These are phyloP conservation scores for Eurosta solidaginis DNA, from an alignment of 1,140 invertebrate genomes.

Conservation along the genomic window DNA sequence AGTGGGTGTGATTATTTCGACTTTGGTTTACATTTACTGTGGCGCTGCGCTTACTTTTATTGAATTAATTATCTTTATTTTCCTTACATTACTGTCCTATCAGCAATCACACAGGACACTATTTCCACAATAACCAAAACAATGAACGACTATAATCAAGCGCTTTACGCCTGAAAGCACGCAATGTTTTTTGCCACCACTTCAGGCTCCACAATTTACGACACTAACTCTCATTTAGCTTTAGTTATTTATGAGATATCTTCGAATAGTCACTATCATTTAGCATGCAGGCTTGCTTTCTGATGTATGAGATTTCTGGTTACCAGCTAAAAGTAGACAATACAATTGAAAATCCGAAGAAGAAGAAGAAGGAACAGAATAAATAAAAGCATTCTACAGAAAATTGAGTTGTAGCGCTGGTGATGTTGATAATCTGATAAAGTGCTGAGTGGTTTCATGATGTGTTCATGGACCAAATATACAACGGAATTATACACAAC, in stretches of 20 bases:
- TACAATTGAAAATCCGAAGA: background rate
- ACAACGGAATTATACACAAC: background rate
- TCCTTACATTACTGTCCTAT: background rate
- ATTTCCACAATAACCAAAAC: conserved; percentile 34
- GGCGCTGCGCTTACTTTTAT: no score
- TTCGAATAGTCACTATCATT: background rate
- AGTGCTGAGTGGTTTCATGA: conserved; percentile 1
- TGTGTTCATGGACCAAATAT: background rate
- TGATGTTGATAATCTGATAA: conserved; percentile 23
- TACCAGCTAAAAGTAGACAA: background rate
- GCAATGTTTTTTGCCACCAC: background rate
- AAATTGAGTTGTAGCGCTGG: conserved; percentile 16
- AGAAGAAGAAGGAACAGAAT: background rate
- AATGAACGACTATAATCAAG: conserved; percentile 57
- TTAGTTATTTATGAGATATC: background rate
- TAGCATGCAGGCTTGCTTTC: background rate
- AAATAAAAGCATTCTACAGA: background rate
- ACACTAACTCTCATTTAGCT: background rate
- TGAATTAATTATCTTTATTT: no score
- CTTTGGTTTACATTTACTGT: no score
- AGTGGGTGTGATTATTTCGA: no score
- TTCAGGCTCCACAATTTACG: background rate
- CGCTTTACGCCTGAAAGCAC: conserved; percentile 50
- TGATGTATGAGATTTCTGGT: background rate
- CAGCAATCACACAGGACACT: background rate